Conservation (phyloP, 2,888 invertebrate genomes). For the Parasteatoda lunata region DNA sequence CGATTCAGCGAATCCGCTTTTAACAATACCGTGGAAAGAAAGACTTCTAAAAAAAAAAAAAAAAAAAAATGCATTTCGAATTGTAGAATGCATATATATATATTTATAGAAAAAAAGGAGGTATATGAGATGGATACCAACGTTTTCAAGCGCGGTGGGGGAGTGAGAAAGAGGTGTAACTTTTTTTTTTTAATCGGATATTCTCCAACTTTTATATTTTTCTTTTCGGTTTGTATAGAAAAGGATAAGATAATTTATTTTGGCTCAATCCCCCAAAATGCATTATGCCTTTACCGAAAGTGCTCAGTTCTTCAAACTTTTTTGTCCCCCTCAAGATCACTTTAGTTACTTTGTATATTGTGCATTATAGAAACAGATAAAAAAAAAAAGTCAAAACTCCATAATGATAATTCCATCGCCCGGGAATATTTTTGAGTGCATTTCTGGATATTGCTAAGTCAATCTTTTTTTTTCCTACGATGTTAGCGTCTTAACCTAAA, state of each 20-base stretch:
- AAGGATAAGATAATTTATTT: slow-evolving; percentile 2
- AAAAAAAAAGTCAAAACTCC: too few relatives aligned
- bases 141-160: slow-evolving; percentile 45
- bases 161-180: not conserved
- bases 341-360: too few relatives aligned
- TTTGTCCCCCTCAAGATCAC: too few relatives aligned
- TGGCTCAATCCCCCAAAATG: not conserved
- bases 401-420: too few relatives aligned
- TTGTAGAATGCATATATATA: not conserved
- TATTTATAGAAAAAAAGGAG: not conserved
- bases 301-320: not conserved
- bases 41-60: not conserved
- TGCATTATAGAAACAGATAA: too few relatives aligned
- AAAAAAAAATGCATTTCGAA: not conserved
- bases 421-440: too few relatives aligned
- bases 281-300: not conserved
- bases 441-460: too few relatives aligned
- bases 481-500: too few relatives aligned
- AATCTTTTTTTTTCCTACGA: too few relatives aligned
- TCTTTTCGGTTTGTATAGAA: not conserved
- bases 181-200: not conserved
- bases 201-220: not conserved
- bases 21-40: slow-evolving; percentile 53
- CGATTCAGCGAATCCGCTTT: slow-evolving; percentile 66
- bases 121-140: slow-evolving; percentile 49